Evolutionary conservation across 2,888 invertebrate species (phyloP).

Genomic region (Agrilus biguttatus): DNA sequence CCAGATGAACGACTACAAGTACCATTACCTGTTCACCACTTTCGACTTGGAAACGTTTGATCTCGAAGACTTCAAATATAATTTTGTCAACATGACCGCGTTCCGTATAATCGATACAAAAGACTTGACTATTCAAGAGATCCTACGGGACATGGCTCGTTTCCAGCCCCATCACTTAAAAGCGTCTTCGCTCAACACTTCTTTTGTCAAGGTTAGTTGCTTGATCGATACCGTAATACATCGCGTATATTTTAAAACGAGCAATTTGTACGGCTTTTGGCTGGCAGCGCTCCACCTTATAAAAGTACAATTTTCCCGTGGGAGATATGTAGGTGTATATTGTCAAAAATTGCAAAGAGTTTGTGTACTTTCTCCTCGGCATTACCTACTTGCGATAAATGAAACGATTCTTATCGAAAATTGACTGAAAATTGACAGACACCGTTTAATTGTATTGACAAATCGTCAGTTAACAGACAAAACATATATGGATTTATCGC

Average conservation of each 20-base stretch:
- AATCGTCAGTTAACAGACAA: too few species aligned
- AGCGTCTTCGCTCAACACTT: slow-evolving; percentile 20
- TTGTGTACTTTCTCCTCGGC: too few species aligned
- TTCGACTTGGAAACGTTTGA: slow-evolving; percentile 53
- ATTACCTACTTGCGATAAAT: too few species aligned
- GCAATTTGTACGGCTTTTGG: slow-evolving; percentile 1
- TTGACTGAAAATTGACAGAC: too few species aligned
- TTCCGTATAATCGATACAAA: slow-evolving; percentile 58
- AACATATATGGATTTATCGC: too few species aligned
- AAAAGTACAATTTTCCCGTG: neutral
- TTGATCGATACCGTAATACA: neutral
- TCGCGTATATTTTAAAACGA: neutral
- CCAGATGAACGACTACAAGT: slow-evolving; percentile 75
- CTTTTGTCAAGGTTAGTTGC: slow-evolving; percentile 25
- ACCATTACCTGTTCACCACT: slow-evolving; percentile 69
- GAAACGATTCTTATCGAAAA: too few species aligned
- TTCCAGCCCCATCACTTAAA: slow-evolving; percentile 35
- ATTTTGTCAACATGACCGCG: slow-evolving; percentile 62
- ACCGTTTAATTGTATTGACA: too few species aligned
- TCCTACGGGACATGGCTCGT: slow-evolving; percentile 55
- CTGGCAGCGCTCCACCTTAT: neutral
- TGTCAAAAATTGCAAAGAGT: neutral
- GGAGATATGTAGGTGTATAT: neutral
- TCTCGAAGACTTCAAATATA: slow-evolving; percentile 58
- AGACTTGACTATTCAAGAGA: slow-evolving; percentile 48